These are phyloP conservation scores for Thrips palmi DNA, from an alignment of 1,140 invertebrate species.

Conservation along the genomic window DNA sequence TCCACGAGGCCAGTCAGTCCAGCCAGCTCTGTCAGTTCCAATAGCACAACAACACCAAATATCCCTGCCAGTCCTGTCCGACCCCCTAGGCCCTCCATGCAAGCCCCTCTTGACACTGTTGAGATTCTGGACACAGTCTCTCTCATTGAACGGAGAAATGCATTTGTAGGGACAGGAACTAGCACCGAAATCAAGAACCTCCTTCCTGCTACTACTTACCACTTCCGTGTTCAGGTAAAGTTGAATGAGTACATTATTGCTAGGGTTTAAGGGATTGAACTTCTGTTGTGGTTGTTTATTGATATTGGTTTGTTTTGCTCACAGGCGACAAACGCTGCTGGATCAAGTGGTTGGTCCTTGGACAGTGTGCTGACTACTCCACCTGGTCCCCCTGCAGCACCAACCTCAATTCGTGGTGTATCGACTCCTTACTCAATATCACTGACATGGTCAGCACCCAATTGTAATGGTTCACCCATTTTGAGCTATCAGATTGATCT, in stretches of 20 bases:
- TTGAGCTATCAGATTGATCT: too few species aligned
- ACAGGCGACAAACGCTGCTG: conserved; percentile 57
- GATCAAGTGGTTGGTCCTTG: conserved; percentile 52
- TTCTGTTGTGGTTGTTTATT: background rate
- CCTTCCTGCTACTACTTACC: conserved; percentile 54
- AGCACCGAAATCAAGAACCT: conserved; percentile 50
- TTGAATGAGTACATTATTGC: too few species aligned
- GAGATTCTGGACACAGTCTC: too few species aligned
- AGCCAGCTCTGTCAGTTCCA: too few species aligned
- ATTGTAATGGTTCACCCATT: conserved; percentile 45
- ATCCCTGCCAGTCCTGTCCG: too few species aligned
- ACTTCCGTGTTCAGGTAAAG: conserved; percentile 50
- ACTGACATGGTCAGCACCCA: conserved; percentile 52
- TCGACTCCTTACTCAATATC: conserved; percentile 43
- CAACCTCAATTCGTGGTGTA: conserved; percentile 39
- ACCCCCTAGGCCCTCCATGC: too few species aligned
- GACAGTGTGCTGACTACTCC: conserved; percentile 27
- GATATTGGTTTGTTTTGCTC: conserved; percentile 3
- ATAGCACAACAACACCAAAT: too few species aligned
- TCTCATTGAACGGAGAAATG: too few species aligned
- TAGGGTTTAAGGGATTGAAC: too few species aligned
- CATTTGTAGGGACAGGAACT: too few species aligned
- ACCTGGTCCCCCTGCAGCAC: conserved; percentile 50
- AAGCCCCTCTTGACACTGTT: too few species aligned
- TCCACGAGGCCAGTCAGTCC: conserved; percentile 27